Base-by-base conservation (phyloP, 2,888 invertebrate species). In the Tenthredo distinguenda region DNA sequence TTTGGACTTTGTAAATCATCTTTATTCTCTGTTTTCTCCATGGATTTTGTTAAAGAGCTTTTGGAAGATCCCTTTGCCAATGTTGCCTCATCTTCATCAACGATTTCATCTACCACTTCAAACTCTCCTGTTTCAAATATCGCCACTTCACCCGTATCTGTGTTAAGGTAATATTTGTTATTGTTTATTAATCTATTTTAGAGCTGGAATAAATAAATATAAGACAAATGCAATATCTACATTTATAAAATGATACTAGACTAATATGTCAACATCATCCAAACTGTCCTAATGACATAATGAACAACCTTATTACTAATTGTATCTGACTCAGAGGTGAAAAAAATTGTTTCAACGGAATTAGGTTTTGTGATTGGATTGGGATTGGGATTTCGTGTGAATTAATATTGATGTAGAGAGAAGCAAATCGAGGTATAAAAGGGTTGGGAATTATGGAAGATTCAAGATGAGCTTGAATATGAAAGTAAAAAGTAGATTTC, bases 51-150 rank as follows among this genome's bases (percentile, higher is more conserved):
- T 31, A 15, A 7, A 15, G 62, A n/a, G 37, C 10, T 34, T 26
- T 76, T 21, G 0, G n/a, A 4, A 26, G 77, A 68, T 65, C 43
- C 37, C 3, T 55, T 81, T 9, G 18, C 50, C 10, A 43, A 31
- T 40, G 34, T 12, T 10, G 83, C 31, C 9, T 90, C 91, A 7
- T 91, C 91, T 26, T 91, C 90, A 37, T 89, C 90, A 0, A 86
- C 83, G 65, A 90, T 90, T 87, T 91, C 92, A 26, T 92, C 92
- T 7, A 91, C 89, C 18, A 92, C 90, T 86, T 92, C 89, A 81
- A 90, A 91, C 86, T 91, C 90, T 71, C 91, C 91, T 12, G 90
- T 90, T 85, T 91, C 92, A 71, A 92, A 90, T 86, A 89, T 88
- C 58, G 88, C 88, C 83, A 84, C 87, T 50, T 87, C 89, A 31